Conservation (phyloP, 1,140 invertebrate genomes). For the Sweltsa coloradensis region DNA sequence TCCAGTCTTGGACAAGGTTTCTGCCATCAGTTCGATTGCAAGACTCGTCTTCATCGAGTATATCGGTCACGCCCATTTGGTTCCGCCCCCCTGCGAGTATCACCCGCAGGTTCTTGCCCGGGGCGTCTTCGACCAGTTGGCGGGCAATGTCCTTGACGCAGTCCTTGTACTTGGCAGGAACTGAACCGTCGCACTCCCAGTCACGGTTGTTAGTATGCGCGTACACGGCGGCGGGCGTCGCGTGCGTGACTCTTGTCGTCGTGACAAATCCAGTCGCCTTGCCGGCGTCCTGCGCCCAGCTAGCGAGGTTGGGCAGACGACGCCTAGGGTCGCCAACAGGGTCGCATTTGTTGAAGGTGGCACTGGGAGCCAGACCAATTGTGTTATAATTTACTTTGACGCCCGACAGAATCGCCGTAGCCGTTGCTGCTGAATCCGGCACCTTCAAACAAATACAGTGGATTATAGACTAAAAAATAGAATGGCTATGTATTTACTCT, state of each 20-base stretch:
- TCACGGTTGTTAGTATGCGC: conserved; percentile 49
- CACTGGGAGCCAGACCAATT: conserved; percentile 49
- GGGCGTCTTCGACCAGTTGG: conserved; percentile 43
- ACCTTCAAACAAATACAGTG: too few relatives aligned
- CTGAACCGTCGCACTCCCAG: conserved; percentile 51
- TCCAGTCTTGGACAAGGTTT: conserved; percentile 45
- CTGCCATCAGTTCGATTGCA: conserved; percentile 36
- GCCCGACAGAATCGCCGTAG: conserved; percentile 60
- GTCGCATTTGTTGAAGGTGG: conserved; percentile 33
- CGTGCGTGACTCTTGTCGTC: conserved; percentile 64
- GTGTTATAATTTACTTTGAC: conserved; percentile 54
- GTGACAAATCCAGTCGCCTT: conserved; percentile 65
- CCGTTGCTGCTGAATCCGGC: conserved; percentile 65
- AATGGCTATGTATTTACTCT: too few relatives aligned
- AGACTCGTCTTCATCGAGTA: conserved; percentile 24
- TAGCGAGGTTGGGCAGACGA: conserved; percentile 42
- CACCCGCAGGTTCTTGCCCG: conserved; percentile 36
- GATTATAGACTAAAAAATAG: too few relatives aligned
- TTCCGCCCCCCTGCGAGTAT: conserved; percentile 43
- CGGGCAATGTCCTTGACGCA: conserved; percentile 44
- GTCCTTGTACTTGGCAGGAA: conserved; percentile 27
- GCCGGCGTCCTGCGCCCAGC: conserved; percentile 54
- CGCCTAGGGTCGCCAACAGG: conserved; percentile 32
- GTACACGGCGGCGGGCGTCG: conserved; percentile 62
- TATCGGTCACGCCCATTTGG: conserved; percentile 29